Percentiles rank a stretch among this genome's conserved stretches.
phyloP scores from a whole-genome alignment of 2,888 invertebrate genomes.

The Dolichomitus sp. region DNA sequence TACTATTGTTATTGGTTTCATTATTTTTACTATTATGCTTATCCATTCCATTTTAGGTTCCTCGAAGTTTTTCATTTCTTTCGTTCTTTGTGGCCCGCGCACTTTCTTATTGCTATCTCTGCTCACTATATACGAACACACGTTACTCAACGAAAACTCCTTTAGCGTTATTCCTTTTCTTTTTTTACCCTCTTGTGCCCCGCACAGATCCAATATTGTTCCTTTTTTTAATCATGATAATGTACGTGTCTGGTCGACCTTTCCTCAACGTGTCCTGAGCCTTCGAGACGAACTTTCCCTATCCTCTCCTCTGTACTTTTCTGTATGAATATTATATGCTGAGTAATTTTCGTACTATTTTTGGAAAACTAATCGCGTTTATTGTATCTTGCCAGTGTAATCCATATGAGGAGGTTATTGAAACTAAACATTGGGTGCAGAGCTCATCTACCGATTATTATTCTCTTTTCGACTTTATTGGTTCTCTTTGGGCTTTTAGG shows the following conservation, averaged over 20 bases:
- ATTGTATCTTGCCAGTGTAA: not conserved
- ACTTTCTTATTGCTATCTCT: not conserved
- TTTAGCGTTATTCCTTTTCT: not conserved
- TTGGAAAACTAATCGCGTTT: not conserved
- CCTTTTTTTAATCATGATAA: constrained; percentile 50
- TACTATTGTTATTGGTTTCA: not conserved
- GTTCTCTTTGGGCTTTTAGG: not conserved
- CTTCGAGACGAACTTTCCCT: not conserved
- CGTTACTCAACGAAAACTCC: constrained; percentile 18
- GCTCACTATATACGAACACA: not conserved
- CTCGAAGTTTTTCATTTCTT: not conserved
- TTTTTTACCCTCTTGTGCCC: not conserved
- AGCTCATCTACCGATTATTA: not conserved
- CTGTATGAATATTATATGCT: constrained; percentile 1
- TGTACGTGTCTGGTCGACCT: constrained; percentile 37
- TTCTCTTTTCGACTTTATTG: not conserved
- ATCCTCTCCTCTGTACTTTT: not conserved
- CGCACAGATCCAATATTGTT: constrained; percentile 9
- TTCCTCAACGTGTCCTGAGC: constrained; percentile 15
- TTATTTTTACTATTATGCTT: constrained; percentile 6
- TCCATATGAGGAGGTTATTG: not conserved
- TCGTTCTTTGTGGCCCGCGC: constrained; percentile 8
- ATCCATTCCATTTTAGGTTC: not conserved
- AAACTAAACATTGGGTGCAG: not conserved
- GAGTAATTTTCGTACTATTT: not conserved